phyloP scores from a whole-genome alignment of 2,113 vertebrate species.

The Erythrolamprus reginae region DNA sequence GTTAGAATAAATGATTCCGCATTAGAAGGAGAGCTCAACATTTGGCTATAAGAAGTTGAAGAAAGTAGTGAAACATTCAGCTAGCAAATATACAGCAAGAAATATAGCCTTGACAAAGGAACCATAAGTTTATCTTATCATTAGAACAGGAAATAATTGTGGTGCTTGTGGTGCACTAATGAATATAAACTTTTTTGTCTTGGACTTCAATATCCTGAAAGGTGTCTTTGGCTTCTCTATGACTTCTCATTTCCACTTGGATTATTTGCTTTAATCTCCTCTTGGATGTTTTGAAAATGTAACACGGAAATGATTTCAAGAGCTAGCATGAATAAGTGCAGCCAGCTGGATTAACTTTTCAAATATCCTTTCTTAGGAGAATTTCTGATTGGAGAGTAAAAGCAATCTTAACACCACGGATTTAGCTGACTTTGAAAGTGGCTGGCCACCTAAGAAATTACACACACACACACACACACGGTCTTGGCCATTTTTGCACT shows the following conservation, averaged over 20 bases:
- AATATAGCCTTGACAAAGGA: background rate
- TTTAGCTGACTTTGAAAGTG: slow-evolving; percentile 23
- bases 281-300: slow-evolving; percentile 3
- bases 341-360: background rate
- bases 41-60: background rate
- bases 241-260: background rate
- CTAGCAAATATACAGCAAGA: slow-evolving; percentile 11
- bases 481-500: slow-evolving; percentile 7
- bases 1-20: background rate
- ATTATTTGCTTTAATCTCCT: background rate
- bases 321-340: background rate
- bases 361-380: background rate
- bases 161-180: background rate
- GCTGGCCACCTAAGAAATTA: slow-evolving; percentile 7
- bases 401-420: background rate
- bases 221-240: background rate
- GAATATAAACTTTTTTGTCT: slow-evolving; percentile 9
- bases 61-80: slow-evolving; percentile 9
- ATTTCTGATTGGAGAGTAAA: background rate
- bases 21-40: background rate
- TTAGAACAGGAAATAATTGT: slow-evolving; percentile 39
- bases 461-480: background rate
- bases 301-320: background rate
- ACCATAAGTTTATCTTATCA: slow-evolving; percentile 24
- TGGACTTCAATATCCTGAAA: background rate